These are phyloP conservation scores for Pollenia griseotomentosa DNA, from an alignment of 2,888 invertebrate species.

Conservation along the genomic window DNA sequence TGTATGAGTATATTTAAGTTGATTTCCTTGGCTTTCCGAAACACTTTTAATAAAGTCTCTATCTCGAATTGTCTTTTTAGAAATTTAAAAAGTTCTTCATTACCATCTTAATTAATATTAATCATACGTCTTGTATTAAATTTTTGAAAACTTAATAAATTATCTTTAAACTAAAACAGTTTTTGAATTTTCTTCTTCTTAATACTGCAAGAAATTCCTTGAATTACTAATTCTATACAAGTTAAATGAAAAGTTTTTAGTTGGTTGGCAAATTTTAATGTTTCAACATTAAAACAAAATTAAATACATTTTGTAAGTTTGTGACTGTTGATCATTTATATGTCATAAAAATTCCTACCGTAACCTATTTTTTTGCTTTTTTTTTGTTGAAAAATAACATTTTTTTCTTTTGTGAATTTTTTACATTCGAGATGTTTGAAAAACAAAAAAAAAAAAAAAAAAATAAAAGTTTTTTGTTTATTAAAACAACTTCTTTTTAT, in stretches of 20 bases:
- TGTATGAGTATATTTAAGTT: not conserved
- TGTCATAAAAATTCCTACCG: conserved; percentile 25
- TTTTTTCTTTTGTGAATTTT: not conserved
- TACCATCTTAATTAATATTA: conserved; percentile 16
- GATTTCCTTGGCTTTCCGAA: not conserved
- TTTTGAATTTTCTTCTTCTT: not conserved
- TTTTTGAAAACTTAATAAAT: not conserved
- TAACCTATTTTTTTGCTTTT: conserved; percentile 51
- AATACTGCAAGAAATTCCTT: not conserved
- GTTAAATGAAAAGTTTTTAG: not conserved
- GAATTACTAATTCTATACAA: not conserved
- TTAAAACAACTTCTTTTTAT: conserved; percentile 59
- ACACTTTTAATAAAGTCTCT: not conserved
- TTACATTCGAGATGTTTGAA: conserved; percentile 12
- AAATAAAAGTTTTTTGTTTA: conserved; percentile 24
- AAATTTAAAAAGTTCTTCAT: not conserved
- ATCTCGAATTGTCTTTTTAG: not conserved
- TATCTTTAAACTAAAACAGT: not conserved
- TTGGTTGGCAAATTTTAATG: conserved; percentile 12
- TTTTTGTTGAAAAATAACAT: not conserved
- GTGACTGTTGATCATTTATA: conserved; percentile 21
- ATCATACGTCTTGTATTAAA: conserved; percentile 15
- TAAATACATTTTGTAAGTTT: not conserved
- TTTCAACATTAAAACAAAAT: conserved; percentile 10
- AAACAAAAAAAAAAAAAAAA: conserved; percentile 17